Evolutionary conservation across 2,888 invertebrate genomes (phyloP), one percentile per base, ranked within the genome.

Genomic region (Entomobrya proxima): DNA sequence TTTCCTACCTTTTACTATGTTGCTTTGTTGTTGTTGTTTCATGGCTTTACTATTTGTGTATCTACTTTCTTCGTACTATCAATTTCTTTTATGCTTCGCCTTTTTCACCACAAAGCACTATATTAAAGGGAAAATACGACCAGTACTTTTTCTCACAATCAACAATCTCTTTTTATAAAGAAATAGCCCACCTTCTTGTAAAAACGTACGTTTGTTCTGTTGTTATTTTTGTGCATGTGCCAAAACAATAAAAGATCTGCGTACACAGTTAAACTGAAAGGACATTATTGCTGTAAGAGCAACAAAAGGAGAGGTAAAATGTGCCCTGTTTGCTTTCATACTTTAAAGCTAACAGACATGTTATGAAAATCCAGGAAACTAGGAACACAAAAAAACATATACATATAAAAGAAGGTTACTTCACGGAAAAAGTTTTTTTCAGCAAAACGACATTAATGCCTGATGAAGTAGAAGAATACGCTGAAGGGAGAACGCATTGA

Each of bases 31-130:
- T 52, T 52, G 24, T 24, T 52, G 5, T 52, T 21, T 21, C n/a
- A n/a, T n/a, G n/a, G 24, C 21, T 52, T 52, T 21, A 4, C 21
- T 15, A n/a, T 15, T 21, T 52, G 4, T 55, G 9, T 27, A 9
- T 55, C 21, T 55, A 15, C 5, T 52, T 52, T 5, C 11, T n/a
- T n/a, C n/a, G n/a, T n/a, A n/a, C 21, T 21, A 52, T 52, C 52
- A 13, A 2, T 35, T 76, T 37, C 52, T 50, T 78, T 78, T 78
- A 61, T 40, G 13, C 52, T 37, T 50, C n/a, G 52, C 32, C 35
- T 79, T 79, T 21, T 64, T 76, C 30, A 47, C 79, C 78, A 79
- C 79, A 79, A 67, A 79, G 79, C 47, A 67, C 30, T 79, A 79
- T 52, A 79, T 79, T 67, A 67, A 24, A 30, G 67, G 67, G 64